phyloP scores from a whole-genome alignment of 1,140 invertebrate genomes.

The Drosophila nikananu region DNA sequence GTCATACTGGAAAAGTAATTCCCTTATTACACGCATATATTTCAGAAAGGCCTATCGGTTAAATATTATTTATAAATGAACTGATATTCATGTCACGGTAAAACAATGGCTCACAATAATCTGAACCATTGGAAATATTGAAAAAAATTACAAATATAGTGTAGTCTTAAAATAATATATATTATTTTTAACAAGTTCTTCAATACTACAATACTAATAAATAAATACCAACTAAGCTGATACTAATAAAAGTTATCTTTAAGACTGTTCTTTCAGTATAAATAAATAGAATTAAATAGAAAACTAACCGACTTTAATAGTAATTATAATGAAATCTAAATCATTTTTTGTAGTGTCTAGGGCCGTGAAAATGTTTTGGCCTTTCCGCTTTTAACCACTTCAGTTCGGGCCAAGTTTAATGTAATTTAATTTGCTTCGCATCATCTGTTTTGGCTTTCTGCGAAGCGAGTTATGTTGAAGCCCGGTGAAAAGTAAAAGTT shows the following conservation, averaged over 20 bases:
- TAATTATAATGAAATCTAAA: background rate
- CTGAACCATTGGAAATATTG: background rate
- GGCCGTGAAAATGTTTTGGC: constrained; percentile 67
- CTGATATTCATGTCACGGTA: background rate
- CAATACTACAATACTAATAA: background rate
- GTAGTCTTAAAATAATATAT: no score
- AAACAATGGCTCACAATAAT: background rate
- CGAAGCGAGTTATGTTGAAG: constrained; percentile 56
- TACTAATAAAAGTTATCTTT: background rate
- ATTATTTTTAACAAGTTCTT: background rate
- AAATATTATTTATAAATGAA: background rate
- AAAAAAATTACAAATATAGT: background rate
- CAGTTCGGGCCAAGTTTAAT: constrained; percentile 38
- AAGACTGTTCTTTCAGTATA: background rate
- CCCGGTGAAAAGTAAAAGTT: constrained; percentile 69
- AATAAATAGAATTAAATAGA: background rate
- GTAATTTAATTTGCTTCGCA: constrained; percentile 65
- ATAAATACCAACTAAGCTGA: background rate
- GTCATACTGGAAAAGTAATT: background rate
- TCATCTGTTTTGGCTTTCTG: constrained; percentile 51
- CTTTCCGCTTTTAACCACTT: constrained; percentile 61
- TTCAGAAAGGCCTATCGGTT: background rate
- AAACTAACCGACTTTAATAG: no score
- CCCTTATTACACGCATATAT: background rate
- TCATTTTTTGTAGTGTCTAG: constrained; percentile 13